These are phyloP conservation scores for Dioctria rufipes DNA, from an alignment of 2,888 invertebrate genomes.

Conservation along the genomic window DNA sequence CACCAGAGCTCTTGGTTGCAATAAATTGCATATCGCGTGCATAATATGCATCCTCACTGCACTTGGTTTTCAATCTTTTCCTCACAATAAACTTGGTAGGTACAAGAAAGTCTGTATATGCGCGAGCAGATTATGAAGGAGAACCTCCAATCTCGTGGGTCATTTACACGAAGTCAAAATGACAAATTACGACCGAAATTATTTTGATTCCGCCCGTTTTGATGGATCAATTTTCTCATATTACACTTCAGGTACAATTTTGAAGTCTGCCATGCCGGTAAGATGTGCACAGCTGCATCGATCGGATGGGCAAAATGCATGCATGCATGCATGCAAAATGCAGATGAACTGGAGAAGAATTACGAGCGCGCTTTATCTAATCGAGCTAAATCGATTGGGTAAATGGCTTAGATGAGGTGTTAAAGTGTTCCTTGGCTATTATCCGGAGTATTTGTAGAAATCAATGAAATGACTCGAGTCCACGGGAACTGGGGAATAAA, in stretches of 20 bases:
- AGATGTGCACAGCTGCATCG: neutral
- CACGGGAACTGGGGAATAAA: neutral
- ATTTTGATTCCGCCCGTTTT: slow-evolving; percentile 48
- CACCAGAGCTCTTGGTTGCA: slow-evolving; percentile 36
- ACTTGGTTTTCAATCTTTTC: slow-evolving; percentile 21
- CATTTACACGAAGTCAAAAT: slow-evolving; percentile 45
- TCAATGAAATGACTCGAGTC: slow-evolving; percentile 17
- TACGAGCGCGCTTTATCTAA: slow-evolving; percentile 36
- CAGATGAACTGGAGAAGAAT: slow-evolving; percentile 36
- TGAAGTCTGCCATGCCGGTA: slow-evolving; percentile 2
- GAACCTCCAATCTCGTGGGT: slow-evolving; percentile 17
- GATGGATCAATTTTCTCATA: slow-evolving; percentile 51
- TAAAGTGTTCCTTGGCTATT: slow-evolving; percentile 44
- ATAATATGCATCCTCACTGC: slow-evolving; percentile 31
- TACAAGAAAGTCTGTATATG: neutral
- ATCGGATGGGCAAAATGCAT: neutral
- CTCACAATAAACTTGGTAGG: slow-evolving; percentile 9
- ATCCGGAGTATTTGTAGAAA: slow-evolving; percentile 23
- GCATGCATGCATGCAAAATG: slow-evolving; percentile 17
- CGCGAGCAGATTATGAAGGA: neutral
- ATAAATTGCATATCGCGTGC: slow-evolving; percentile 53
- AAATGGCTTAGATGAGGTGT: slow-evolving; percentile 48
- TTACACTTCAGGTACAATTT: slow-evolving; percentile 8
- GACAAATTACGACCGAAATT: slow-evolving; percentile 52
- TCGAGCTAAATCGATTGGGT: slow-evolving; percentile 43